Conservation (phyloP, 2,888 invertebrate species). For the Argyra leucocephala region DNA sequence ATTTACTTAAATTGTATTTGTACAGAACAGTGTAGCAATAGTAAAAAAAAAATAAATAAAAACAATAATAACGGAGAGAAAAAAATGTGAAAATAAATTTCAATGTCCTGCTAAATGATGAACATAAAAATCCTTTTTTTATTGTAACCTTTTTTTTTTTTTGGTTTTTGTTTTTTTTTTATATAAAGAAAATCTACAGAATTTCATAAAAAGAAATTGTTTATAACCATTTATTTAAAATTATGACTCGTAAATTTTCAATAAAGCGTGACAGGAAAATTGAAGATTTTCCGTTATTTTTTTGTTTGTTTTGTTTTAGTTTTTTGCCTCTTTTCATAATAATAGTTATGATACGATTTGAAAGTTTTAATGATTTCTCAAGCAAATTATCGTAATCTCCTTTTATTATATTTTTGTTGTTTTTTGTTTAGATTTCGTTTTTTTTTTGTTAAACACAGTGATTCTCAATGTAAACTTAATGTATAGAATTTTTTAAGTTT, state of each 20-base stretch:
- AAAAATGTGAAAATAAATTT: not conserved
- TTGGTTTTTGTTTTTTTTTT: not conserved
- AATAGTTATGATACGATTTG: not conserved
- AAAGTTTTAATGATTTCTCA: not conserved
- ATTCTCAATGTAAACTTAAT: too few relatives aligned
- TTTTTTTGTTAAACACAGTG: too few relatives aligned
- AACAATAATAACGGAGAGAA: not conserved
- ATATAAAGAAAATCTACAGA: not conserved
- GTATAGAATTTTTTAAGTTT: too few relatives aligned
- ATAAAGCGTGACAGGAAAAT: not conserved
- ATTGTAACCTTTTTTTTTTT: not conserved
- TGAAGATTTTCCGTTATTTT: too few relatives aligned
- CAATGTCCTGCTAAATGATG: not conserved
- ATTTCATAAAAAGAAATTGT: not conserved
- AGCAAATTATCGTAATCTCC: not conserved
- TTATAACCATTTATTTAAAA: not conserved
- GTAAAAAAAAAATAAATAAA: not conserved
- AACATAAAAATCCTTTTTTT: constrained; percentile 6
- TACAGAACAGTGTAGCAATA: too few relatives aligned
- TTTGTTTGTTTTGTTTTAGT: too few relatives aligned
- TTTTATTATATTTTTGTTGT: not conserved
- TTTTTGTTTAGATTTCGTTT: too few relatives aligned
- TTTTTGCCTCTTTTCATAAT: not conserved
- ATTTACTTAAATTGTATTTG: not conserved
- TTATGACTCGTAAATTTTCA: constrained; percentile 3